These are phyloP conservation scores for Helarctos malayanus DNA, from an alignment of 2,797 vertebrate genomes.

Conservation along the genomic window DNA sequence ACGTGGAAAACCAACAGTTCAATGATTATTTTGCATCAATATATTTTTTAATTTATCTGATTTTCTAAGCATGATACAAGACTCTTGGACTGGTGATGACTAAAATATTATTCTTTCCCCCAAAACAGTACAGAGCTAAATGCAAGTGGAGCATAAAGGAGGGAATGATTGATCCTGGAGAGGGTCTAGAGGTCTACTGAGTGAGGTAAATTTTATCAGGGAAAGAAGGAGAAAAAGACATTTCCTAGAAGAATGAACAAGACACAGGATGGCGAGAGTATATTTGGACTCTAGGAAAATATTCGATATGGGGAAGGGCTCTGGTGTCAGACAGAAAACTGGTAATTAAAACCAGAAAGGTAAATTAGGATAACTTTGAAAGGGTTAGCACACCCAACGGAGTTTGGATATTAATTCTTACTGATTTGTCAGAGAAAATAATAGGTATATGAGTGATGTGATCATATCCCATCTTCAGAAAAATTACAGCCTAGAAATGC, in stretches of 20 bases:
- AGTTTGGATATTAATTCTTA: not conserved
- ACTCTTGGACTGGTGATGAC: not conserved
- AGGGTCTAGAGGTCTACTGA: not conserved
- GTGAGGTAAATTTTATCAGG: not conserved
- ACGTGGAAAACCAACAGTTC: not conserved
- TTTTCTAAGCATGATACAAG: not conserved
- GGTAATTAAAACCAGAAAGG: not conserved
- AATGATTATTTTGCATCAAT: not conserved
- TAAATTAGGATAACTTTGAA: not conserved
- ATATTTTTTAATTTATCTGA: not conserved
- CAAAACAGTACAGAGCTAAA: not conserved
- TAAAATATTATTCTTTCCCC: not conserved
- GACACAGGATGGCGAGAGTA: no score
- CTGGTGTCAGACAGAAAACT: not conserved
- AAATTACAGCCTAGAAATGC: not conserved
- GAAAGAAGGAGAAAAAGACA: not conserved
- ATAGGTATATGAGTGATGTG: not conserved
- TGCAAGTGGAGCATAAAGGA: not conserved
- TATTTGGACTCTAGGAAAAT: not conserved
- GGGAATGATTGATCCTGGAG: not conserved
- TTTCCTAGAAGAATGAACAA: not conserved
- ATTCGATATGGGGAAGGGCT: not conserved
- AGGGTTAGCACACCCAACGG: not conserved
- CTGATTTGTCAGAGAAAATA: not conserved
- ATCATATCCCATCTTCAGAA: not conserved